A percentile compares a stretch with the other conserved stretches of the same genome.
Evolutionary conservation across 2,113 vertebrate genomes (phyloP).

Genomic region (Ursus arctos): DNA sequence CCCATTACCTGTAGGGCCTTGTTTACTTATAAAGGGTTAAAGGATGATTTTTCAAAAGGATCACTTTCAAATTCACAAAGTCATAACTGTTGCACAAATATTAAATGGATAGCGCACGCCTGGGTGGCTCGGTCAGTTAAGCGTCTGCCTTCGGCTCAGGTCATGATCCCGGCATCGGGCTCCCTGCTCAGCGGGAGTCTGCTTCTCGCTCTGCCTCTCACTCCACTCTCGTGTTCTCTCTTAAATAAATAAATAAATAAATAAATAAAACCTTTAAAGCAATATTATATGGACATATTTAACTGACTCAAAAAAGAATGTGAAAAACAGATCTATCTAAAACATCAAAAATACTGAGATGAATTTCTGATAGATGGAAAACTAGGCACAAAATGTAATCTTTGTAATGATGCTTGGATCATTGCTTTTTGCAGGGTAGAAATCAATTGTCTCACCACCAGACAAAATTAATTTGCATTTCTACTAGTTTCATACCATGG

Average conservation of each 20-base stretch:
- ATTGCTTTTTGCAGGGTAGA: background rate
- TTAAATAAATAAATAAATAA: too few relatives aligned
- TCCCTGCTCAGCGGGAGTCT: too few relatives aligned
- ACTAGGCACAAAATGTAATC: background rate
- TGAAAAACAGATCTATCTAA: background rate
- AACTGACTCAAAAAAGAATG: background rate
- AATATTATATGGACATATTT: background rate
- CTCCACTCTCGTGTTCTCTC: too few relatives aligned
- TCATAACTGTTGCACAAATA: background rate
- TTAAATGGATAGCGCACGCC: background rate
- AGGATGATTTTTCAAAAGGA: background rate
- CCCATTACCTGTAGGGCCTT: too few relatives aligned
- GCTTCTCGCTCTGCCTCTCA: too few relatives aligned
- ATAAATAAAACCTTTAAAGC: too few relatives aligned
- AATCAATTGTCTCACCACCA: background rate
- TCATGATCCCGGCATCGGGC: too few relatives aligned
- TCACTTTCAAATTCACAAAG: constrained; percentile 15
- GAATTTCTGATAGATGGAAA: background rate
- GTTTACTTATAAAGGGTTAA: background rate
- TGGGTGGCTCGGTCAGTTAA: background rate
- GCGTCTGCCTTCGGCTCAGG: background rate
- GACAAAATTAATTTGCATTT: background rate
- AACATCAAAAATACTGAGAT: background rate
- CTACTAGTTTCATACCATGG: background rate
- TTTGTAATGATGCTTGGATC: background rate